phyloP scores from a whole-genome alignment of 2,797 vertebrate species.

The Delichon dasypus region DNA sequence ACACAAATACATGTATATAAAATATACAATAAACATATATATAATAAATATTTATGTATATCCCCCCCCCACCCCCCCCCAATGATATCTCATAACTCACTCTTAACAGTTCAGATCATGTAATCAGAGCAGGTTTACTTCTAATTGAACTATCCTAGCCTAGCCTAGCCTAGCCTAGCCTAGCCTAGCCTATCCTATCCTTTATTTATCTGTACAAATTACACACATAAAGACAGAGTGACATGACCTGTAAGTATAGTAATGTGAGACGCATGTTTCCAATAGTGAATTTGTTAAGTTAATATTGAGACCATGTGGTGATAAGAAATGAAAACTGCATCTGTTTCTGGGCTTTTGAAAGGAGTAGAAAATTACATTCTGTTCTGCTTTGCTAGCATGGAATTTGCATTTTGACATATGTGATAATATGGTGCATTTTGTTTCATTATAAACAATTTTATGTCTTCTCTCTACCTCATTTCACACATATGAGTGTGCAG shows the following conservation, averaged over 20 bases:
- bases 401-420: neutral
- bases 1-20: neutral
- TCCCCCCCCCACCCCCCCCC: accelerated
- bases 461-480: neutral
- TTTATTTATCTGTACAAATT: neutral
- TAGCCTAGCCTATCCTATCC: neutral
- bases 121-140: neutral
- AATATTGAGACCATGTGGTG: neutral
- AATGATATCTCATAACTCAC: neutral
- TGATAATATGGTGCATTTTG: neutral
- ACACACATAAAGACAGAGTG: neutral
- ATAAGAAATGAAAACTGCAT: neutral
- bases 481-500: neutral
- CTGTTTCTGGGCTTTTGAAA: neutral
- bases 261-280: neutral
- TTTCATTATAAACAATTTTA: neutral
- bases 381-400: neutral
- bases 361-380: neutral
- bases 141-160: neutral
- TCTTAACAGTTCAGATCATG: neutral
- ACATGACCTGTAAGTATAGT: neutral
- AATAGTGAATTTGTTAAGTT: neutral
- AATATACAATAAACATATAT: neutral
- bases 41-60: neutral
- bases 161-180: neutral